Percentiles rank a stretch among this genome's conserved stretches.
These are phyloP conservation scores for Standfussiana lucernea DNA, from an alignment of 2,888 invertebrate species.

Conservation along the genomic window DNA sequence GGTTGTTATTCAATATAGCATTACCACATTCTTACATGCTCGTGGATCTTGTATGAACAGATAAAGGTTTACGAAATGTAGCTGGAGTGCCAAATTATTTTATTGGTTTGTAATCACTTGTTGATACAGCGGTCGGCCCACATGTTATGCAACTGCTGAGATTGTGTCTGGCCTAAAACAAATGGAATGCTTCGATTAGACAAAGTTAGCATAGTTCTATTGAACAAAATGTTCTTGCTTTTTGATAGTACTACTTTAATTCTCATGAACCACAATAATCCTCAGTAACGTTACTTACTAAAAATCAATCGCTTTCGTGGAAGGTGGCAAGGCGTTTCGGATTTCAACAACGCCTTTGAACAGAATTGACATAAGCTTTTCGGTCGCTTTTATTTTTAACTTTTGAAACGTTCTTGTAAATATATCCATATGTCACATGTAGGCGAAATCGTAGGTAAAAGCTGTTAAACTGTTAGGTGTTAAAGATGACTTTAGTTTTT, in stretches of 20 bases:
- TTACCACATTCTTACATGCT: slow-evolving; percentile 58
- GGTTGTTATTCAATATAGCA: slow-evolving; percentile 50
- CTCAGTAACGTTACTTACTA: background rate
- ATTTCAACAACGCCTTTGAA: background rate
- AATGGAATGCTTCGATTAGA: slow-evolving; percentile 1
- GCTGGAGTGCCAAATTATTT: slow-evolving; percentile 51
- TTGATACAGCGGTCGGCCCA: slow-evolving; percentile 11
- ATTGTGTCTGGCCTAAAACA: slow-evolving; percentile 17
- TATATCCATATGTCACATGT: background rate
- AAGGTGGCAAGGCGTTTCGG: background rate
- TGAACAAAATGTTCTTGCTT: background rate
- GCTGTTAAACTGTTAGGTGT: background rate
- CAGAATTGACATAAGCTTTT: background rate
- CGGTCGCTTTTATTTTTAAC: background rate
- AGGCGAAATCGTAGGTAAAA: background rate
- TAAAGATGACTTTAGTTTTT: background rate
- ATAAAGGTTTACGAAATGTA: slow-evolving; percentile 51
- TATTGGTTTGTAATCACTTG: slow-evolving; percentile 55
- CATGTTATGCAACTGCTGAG: slow-evolving; percentile 18
- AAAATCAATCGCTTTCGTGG: background rate
- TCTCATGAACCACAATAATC: background rate
- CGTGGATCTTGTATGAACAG: slow-evolving; percentile 48
- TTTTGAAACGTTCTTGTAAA: background rate
- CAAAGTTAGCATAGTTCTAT: background rate
- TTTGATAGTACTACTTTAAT: background rate